Percentiles rank a stretch among this genome's conserved stretches.
phyloP scores from a whole-genome alignment of 2,113 vertebrate species.

The Morone chrysops region DNA sequence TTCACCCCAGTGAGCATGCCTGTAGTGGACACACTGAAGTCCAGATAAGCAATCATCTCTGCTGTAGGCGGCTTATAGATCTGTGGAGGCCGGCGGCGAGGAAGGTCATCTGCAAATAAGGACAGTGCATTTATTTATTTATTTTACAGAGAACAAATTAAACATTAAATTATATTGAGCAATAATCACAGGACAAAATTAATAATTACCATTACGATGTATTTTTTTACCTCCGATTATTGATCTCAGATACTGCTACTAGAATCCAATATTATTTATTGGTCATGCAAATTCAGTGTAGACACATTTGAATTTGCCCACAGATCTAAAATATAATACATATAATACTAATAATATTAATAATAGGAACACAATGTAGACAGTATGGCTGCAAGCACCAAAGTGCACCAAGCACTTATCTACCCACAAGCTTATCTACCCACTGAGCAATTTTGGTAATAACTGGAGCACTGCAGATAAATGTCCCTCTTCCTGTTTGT shows the following conservation, averaged over 20 bases:
- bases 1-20: constrained; percentile 99
- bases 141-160: constrained; percentile 7
- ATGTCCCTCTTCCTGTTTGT: constrained; percentile 48
- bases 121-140: background rate
- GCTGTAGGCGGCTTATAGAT: constrained; percentile 97
- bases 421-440: constrained; percentile 1
- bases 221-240: background rate
- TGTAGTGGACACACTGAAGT: constrained; percentile 98
- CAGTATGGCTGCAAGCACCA: background rate
- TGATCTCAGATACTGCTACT: background rate
- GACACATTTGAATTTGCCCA: background rate
- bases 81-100: constrained; percentile 91
- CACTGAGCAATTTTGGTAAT: constrained; percentile 7
- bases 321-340: background rate
- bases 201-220: background rate
- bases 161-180: background rate
- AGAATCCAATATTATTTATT: background rate
- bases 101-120: constrained; percentile 91
- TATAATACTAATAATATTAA: too few relatives aligned
- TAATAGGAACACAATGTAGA: background rate
- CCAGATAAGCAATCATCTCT: constrained; percentile 97
- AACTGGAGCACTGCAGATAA: constrained; percentile 19
- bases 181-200: background rate
- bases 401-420: constrained; percentile 2
- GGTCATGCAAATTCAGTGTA: background rate